Evolutionary conservation across 2,797 vertebrate species (phyloP).

Genomic region (Amblyraja radiata): DNA sequence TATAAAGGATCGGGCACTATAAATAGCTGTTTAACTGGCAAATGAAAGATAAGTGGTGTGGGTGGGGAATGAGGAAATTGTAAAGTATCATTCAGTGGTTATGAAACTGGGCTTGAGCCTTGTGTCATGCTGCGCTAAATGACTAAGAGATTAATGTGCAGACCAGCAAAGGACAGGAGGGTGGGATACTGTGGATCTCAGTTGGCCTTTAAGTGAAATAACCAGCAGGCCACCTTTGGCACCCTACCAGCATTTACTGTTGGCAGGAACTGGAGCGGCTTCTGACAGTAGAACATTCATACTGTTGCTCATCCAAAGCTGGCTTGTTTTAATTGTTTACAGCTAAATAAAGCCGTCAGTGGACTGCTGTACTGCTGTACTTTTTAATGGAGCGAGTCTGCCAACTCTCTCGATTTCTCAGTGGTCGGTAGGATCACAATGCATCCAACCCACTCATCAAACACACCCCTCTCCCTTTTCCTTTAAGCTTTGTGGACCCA

Average conservation of each 20-base stretch:
- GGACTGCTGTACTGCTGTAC: background rate
- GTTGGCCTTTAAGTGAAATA: background rate
- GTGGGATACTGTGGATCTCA: no score
- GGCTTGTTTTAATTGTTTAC: background rate
- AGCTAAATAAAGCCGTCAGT: background rate
- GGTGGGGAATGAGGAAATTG: background rate
- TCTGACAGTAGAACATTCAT: background rate
- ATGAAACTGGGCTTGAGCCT: background rate
- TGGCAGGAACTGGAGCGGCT: background rate
- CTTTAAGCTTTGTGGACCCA: no score
- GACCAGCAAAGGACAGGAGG: background rate
- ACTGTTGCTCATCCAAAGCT: no score
- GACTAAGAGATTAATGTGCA: background rate
- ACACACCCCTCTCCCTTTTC: no score
- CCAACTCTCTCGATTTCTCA: background rate
- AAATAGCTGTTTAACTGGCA: background rate
- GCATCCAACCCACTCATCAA: no score
- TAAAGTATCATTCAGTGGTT: background rate
- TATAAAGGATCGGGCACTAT: background rate
- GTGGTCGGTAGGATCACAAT: no score
- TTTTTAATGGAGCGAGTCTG: background rate
- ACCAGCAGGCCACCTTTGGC: background rate
- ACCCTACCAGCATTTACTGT: background rate
- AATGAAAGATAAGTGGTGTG: background rate
- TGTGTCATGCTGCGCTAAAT: background rate